Base-by-base conservation (phyloP, 2,797 vertebrate genomes). In the Enteromius thamalakanensis region DNA sequence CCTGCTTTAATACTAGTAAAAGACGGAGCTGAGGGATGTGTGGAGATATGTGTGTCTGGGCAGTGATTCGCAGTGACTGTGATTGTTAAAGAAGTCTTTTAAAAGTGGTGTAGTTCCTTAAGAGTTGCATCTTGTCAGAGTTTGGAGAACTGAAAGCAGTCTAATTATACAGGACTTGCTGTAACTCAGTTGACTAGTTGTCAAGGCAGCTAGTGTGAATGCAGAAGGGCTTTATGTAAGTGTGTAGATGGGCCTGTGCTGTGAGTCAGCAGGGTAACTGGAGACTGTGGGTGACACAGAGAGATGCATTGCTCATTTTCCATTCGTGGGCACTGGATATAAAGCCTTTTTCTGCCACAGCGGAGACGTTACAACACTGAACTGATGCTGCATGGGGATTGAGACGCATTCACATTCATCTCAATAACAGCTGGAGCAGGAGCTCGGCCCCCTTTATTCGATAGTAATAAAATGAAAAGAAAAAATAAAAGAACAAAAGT, bases 211-310 rank as follows among this genome's bases (percentile, higher is more conserved):
- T 53, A 23, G 6, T 12, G 6, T 68, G 55, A 80, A 37, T 12
- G 14, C 51, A 60, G 68, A 45, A 71, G 69, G 45, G 76, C 80
- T 86, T 89, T 89, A 87, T 79, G 79, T 89, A 90, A 89, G 87
- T 55, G 79, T 29, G 68, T 76, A 64, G 81, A 82, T 37, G 65
- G 62, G 79, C 47, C 78, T 68, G 72, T 32, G 76, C 67, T 72
- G 70, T 89, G 89, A 90, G 69, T 90, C 88, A 88, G 83, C 60
- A 37, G 79, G 64, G 83, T 87, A 81, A 87, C 85, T 87, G 85
- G 76, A 86, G 81, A 78, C 71, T 60, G 85, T 79, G 85, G 80
- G 76, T 86, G 85, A 83, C 84, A 53, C 21, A 6, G 23, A 82
- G 81, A 87, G 49, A 62, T 68, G 47, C 76, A 84, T 84, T 83